Conservation (phyloP, 2,113 vertebrate genomes). For the Proteles cristata region DNA sequence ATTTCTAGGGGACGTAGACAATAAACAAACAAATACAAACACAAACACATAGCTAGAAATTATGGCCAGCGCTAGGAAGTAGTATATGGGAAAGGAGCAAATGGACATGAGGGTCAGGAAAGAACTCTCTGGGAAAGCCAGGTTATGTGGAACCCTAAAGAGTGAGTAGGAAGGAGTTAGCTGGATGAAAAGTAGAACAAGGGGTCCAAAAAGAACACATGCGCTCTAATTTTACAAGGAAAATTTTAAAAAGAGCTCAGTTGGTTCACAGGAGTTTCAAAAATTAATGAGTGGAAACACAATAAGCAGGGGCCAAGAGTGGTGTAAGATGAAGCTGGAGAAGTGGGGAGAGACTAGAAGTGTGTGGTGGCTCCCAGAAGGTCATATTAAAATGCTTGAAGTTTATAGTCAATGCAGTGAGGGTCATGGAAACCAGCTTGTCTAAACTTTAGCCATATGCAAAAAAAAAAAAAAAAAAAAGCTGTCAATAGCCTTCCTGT, state of each 20-base stretch:
- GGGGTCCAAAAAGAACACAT: neutral
- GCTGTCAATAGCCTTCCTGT: neutral
- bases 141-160: neutral
- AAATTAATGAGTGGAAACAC: neutral
- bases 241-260: neutral
- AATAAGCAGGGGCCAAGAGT: neutral
- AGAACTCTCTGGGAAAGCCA: neutral
- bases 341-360: neutral
- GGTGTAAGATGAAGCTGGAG: neutral
- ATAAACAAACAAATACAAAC: neutral
- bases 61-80: neutral
- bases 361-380: neutral
- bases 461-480: neutral
- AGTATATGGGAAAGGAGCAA: neutral
- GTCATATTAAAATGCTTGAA: neutral
- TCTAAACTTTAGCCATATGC: neutral
- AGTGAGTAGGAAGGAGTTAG: neutral
- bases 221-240: neutral
- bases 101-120: neutral
- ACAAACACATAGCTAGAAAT: conserved; percentile 14
- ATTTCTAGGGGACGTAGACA: neutral
- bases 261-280: neutral
- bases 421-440: neutral
- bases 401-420: neutral
- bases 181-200: neutral